Evolutionary conservation across 2,797 vertebrate species (phyloP).

Genomic region (Periophthalmus magnuspinnatus): DNA sequence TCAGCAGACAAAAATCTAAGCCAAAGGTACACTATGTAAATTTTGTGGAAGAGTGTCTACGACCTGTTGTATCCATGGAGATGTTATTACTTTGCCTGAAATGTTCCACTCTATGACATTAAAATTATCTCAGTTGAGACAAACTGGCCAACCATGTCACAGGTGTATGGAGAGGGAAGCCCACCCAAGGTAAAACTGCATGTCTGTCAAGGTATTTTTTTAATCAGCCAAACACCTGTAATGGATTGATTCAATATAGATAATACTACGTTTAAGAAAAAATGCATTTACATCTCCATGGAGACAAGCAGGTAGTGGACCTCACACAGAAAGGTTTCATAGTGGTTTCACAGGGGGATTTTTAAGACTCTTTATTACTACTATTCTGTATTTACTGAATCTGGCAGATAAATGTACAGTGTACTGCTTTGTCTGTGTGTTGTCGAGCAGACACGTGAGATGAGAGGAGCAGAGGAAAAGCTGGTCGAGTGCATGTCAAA

Average conservation of each 20-base stretch:
- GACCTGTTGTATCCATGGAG: not conserved
- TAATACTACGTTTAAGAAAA: too few relatives aligned
- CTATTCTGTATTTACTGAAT: not conserved
- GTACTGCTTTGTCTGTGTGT: not conserved
- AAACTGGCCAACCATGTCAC: not conserved
- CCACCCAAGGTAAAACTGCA: too few relatives aligned
- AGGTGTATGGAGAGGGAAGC: not conserved
- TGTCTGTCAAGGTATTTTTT: too few relatives aligned
- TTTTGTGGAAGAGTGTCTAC: not conserved
- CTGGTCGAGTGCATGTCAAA: conserved; percentile 41
- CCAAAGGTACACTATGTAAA: not conserved
- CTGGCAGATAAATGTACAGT: not conserved
- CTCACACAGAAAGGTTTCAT: not conserved
- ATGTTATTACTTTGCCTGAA: not conserved
- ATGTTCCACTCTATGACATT: not conserved
- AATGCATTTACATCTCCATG: not conserved
- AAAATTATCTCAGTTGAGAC: not conserved
- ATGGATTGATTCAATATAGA: too few relatives aligned
- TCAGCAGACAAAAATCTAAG: not conserved
- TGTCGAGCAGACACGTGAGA: conserved; percentile 42
- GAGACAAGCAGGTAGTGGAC: not conserved
- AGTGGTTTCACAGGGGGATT: not conserved
- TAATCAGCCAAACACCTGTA: too few relatives aligned
- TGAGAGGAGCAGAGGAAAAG: conserved; percentile 30
- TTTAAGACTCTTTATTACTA: not conserved